A percentile compares a stretch with the other conserved stretches of the same genome.
Evolutionary conservation across 2,888 invertebrate genomes (phyloP).

Genomic region (Molorchus minor): DNA sequence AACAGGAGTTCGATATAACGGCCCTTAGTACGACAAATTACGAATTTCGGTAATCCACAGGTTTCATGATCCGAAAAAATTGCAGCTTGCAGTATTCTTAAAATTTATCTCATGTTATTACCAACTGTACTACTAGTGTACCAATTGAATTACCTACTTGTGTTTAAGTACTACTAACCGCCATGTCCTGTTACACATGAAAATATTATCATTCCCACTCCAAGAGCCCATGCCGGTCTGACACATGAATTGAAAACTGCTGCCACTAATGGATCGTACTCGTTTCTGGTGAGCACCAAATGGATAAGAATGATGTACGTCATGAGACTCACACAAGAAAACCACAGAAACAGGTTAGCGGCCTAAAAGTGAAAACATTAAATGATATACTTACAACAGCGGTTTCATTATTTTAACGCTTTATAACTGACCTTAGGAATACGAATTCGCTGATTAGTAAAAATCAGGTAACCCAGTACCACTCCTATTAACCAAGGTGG

Average conservation of each 20-base stretch:
- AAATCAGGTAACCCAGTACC: constrained; percentile 40
- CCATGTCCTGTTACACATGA: constrained; percentile 40
- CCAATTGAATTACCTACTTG: too few relatives aligned
- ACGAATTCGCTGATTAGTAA: constrained; percentile 30
- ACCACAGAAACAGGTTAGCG: constrained; percentile 19
- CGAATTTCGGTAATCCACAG: too few relatives aligned
- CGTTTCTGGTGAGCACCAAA: constrained; percentile 25
- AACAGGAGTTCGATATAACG: too few relatives aligned
- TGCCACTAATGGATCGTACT: constrained; percentile 33
- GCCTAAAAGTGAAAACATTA: neutral
- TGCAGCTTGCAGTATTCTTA: too few relatives aligned
- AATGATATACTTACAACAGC: neutral
- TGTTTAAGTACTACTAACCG: constrained; percentile 52
- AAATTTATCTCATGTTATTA: too few relatives aligned
- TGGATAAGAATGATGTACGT: constrained; percentile 9
- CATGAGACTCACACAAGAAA: neutral
- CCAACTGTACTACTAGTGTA: neutral
- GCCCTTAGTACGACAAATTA: too few relatives aligned
- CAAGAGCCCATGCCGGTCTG: constrained; percentile 41
- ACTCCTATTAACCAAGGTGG: constrained; percentile 47
- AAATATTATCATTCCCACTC: constrained; percentile 35
- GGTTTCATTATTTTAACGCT: neutral
- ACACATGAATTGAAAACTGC: constrained; percentile 41
- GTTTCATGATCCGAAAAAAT: too few relatives aligned
- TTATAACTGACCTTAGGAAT: constrained; percentile 31